Conservation (phyloP, 2,888 invertebrate species). For the Dryomyza anilis region DNA sequence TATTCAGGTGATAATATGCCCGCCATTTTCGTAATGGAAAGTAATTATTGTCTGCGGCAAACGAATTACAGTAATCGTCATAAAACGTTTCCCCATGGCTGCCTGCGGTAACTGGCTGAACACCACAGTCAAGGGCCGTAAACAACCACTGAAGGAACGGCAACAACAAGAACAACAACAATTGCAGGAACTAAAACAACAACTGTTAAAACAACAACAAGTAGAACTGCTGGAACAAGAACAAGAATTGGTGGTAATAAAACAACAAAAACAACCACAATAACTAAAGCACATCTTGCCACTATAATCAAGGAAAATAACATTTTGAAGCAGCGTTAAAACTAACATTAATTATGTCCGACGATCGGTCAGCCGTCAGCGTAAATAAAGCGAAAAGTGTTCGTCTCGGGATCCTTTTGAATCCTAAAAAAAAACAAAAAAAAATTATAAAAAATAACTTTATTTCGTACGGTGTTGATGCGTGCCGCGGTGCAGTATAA, state of each 20-base stretch:
- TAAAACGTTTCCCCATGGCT: constrained; percentile 60
- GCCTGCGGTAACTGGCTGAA: constrained; percentile 47
- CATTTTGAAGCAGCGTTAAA: constrained; percentile 60
- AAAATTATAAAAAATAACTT: no score
- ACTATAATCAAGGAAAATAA: constrained; percentile 50
- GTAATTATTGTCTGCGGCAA: constrained; percentile 58
- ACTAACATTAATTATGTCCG: constrained; percentile 58
- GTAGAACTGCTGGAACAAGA: constrained; percentile 29
- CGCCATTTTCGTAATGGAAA: constrained; percentile 61
- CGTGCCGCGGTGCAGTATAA: not conserved
- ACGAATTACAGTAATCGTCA: constrained; percentile 59
- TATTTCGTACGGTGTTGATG: constrained; percentile 19
- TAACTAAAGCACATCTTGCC: constrained; percentile 27
- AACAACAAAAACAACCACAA: constrained; percentile 32
- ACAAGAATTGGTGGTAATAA: constrained; percentile 29
- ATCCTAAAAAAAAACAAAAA: no score
- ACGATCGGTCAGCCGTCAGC: constrained; percentile 35
- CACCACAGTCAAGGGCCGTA: constrained; percentile 10
- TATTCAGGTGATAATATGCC: constrained; percentile 61
- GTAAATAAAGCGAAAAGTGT: constrained; percentile 34
- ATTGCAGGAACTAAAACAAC: constrained; percentile 26
- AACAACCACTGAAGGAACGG: no score
- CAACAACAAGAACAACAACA: constrained; percentile 27
- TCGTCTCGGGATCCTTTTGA: constrained; percentile 16
- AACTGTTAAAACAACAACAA: constrained; percentile 33